Conservation (phyloP, 2,888 invertebrate genomes). For the Malachius bipustulatus region DNA sequence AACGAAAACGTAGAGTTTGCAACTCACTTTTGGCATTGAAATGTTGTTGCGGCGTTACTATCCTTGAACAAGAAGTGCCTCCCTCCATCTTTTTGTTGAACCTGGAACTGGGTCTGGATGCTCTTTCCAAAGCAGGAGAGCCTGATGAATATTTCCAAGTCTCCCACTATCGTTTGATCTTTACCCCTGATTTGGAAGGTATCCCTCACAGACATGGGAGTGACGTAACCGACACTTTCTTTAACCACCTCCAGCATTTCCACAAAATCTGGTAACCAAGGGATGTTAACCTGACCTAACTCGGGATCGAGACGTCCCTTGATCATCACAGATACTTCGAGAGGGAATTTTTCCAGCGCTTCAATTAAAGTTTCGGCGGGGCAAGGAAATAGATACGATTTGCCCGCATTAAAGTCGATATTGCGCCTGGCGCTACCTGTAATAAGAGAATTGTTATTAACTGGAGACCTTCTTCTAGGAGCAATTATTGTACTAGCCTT, state of each 20-base stretch:
- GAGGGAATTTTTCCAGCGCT: constrained; percentile 39
- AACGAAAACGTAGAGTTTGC: too few species aligned
- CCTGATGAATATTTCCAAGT: constrained; percentile 39
- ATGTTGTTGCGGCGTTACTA: constrained; percentile 24
- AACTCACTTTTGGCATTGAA: constrained; percentile 27
- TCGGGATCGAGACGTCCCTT: constrained; percentile 36
- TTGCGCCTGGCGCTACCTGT: constrained; percentile 10
- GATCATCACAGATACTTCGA: constrained; percentile 41
- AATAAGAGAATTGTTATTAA: not conserved
- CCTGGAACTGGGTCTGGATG: constrained; percentile 33
- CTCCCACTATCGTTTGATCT: constrained; percentile 37
- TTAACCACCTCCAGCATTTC: constrained; percentile 39
- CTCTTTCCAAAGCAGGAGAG: constrained; percentile 41
- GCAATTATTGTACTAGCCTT: too few species aligned
- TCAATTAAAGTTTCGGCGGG: constrained; percentile 39
- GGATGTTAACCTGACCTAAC: constrained; percentile 38
- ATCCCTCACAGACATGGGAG: constrained; percentile 32
- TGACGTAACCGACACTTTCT: constrained; percentile 25
- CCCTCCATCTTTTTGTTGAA: constrained; percentile 15
- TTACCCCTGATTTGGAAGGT: constrained; percentile 33
- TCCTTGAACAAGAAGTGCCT: constrained; percentile 27
- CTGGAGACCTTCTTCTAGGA: not conserved
- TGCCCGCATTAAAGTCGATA: constrained; percentile 37
- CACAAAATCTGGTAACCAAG: constrained; percentile 41
- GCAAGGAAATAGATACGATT: constrained; percentile 43